phyloP scores from a whole-genome alignment of 2,113 vertebrate species.

The mouse (Mus musculus) region DNA sequence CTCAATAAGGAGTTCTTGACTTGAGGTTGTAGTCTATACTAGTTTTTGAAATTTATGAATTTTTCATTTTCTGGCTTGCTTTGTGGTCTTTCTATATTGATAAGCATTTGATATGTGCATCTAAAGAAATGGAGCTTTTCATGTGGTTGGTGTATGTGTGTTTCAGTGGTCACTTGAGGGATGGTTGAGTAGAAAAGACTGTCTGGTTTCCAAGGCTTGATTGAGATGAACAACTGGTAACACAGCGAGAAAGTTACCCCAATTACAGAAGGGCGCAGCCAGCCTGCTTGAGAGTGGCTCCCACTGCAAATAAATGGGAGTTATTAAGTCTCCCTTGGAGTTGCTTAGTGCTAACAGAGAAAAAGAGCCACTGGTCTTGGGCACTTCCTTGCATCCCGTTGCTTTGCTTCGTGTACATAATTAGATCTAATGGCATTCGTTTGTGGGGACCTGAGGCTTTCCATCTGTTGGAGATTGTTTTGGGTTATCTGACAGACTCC shows the following conservation, averaged over 20 bases:
- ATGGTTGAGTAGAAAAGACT: not conserved
- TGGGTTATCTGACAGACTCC: not conserved
- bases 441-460: not conserved
- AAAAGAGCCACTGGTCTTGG: too few relatives aligned
- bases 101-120: too few relatives aligned
- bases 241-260: not conserved
- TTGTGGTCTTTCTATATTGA: not conserved
- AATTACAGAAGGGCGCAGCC: not conserved
- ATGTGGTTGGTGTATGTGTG: too few relatives aligned
- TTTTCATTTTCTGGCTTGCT: not conserved
- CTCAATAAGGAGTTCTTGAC: not conserved
- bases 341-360: fast-evolving
- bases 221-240: not conserved
- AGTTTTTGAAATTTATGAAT: not conserved
- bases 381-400: not conserved
- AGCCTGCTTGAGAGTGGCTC: not conserved
- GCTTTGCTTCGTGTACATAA: not conserved
- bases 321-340: not conserved
- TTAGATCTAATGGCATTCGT: not conserved
- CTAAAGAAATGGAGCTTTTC: not conserved
- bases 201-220: not conserved
- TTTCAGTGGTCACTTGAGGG: not conserved
- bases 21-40: not conserved
- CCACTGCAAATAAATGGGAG: not conserved
- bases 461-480: not conserved